Evolutionary conservation across 2,797 vertebrate genomes (phyloP), one percentile per base, ranked within the genome.

Genomic region (Sphenodon punctatus): DNA sequence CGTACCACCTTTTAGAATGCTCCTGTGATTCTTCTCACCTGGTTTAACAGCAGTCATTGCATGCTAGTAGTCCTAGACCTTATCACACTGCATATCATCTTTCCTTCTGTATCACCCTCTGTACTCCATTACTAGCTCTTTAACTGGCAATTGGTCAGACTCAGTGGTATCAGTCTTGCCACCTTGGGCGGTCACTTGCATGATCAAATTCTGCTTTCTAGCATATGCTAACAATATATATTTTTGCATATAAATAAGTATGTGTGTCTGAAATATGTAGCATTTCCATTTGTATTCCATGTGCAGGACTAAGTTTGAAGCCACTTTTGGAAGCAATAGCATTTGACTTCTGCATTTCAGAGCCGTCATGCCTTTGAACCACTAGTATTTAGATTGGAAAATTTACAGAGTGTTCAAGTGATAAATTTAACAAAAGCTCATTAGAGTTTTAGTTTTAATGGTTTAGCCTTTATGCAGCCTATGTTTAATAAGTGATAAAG

Each of bases 21-120:
- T 91, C 70, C 67, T 82, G 9, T 65, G 73, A 71, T 77, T 93
- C 88, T 90, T 71, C 88, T 93, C 82, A 82, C 89, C 75, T 90
- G 32, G 70, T 89, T 94, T 95, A 95, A 95, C 80, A 78, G 20
- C 59, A 72, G 30, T 86, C 91, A 89, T 90, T n/a, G 96, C 97
- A 97, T 96, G 97, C 92, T 0, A 30, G 88, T 91, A 95, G 94
- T 32, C 82, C 79, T 88, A 92, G 95, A 81, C 12, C 83, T 85
- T 68, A 51, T 73, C 63, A 89, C 41, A 16, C 69, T 88, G 42
- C 72, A 63, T 89, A 75, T 89, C 42, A 4, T 75, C 85, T 93
- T 67, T 92, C 86, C 78, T 91, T 65, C 84, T 61, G 49, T 74
- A 55, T 90, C 78, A 75, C 86, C 32, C 53, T 82, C 69, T 76